Conservation (phyloP, 2,888 invertebrate species). For the Drosophila longiperda region DNA sequence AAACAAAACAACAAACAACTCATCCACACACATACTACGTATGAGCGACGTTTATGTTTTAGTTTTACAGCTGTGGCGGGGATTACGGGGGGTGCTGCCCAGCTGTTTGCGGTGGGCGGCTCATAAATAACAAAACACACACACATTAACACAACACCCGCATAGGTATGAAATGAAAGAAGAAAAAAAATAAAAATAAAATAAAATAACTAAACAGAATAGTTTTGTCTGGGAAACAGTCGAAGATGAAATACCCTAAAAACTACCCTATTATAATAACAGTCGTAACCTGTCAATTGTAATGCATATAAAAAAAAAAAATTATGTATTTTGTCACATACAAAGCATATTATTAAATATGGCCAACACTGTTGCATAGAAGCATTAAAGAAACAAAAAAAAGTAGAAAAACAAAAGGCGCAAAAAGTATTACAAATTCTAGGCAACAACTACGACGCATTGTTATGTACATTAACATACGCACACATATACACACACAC, state of each 20-base stretch:
- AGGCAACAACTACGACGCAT: constrained; percentile 61
- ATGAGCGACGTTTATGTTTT: constrained; percentile 16
- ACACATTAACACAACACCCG: constrained; percentile 31
- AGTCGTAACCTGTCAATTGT: neutral
- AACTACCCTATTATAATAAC: neutral
- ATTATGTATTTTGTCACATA: neutral
- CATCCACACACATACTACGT: constrained; percentile 34
- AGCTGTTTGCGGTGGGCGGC: constrained; percentile 39
- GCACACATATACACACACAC: constrained; percentile 22
- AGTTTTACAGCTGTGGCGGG: constrained; percentile 34
- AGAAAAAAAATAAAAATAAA: neutral
- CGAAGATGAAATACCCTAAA: constrained; percentile 11
- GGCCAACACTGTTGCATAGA: constrained; percentile 4
- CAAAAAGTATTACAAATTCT: constrained; percentile 74
- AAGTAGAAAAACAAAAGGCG: constrained; percentile 36
- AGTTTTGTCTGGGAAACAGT: neutral
- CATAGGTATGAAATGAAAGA: constrained; percentile 24
- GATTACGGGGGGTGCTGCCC: neutral
- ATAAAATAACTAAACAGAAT: constrained; percentile 4
- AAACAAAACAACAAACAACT: constrained; percentile 31
- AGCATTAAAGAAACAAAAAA: constrained; percentile 3
- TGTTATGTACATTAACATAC: constrained; percentile 61
- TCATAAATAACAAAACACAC: constrained; percentile 30
- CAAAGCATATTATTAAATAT: neutral
- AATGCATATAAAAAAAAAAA: neutral